Base-by-base conservation (phyloP, 1,140 invertebrate species). In the Aphelenchoides fujianensis region DNA sequence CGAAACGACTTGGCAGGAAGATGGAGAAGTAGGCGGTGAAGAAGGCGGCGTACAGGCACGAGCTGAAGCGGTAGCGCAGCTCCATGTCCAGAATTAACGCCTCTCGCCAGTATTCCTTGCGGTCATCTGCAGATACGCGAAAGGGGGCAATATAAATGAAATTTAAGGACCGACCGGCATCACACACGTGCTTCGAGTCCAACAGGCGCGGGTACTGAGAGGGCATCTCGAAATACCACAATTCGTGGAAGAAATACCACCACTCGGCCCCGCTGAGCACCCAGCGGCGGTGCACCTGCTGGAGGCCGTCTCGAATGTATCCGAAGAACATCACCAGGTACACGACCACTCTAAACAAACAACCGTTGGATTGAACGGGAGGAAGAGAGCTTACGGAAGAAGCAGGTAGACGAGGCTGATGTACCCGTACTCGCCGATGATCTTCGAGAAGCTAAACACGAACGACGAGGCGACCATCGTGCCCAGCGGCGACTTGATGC, bases 11-110 rank as follows among this genome's bases (percentile, higher is more conserved):
- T 0, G 94, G 94, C 28, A 96, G 89, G 83, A 95, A 91, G 69
- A 90, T 91, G 75, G 91, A 90, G 85, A 95, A 94, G 84, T 96
- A 97, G 0, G 93, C 92, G 78, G 91, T 92, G 1, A 92, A 85
- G 52, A 94, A 89, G 0, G 93, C 92, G 79, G 92, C 92, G 82
- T 94, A 96, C 2, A 97, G 86, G 63, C 94, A 90, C 83, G 92
- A 91, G 85, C 93, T 94, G 75, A 95, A 88, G 57, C 93, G 86
- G 54, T 89, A 88, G 83, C 95, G 95, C 78, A 96, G 95, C 84
- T 96, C 93, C 27, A 63, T 35, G 12, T 68, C n/a, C 37, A 77
- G 54, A 5, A 72, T n/a, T 35, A 28, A 62, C 28, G 74, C 74
- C 48, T 76, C 74, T 0, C 61, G 34, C 31, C 68, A 34, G 19